Percentiles rank a stretch among this genome's conserved stretches.
Conservation (phyloP, 2,797 vertebrate genomes). For the Harpagifer antarcticus region DNA sequence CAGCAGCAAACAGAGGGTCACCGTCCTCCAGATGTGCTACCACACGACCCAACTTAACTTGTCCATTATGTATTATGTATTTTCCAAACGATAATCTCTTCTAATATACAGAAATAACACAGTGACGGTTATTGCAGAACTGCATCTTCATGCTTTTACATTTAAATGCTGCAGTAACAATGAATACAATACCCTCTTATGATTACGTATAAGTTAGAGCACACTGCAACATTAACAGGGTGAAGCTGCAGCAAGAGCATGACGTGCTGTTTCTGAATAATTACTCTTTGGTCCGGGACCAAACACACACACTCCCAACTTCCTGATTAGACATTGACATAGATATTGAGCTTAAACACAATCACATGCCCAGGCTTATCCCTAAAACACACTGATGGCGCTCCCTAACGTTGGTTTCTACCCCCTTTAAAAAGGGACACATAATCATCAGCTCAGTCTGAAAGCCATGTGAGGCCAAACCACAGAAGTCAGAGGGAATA, state of each 20-base stretch:
- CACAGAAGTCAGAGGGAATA: slow-evolving; percentile 28
- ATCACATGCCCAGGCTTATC: neutral
- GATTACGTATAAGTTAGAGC: slow-evolving; percentile 1
- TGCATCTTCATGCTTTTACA: neutral
- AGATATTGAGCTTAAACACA: neutral
- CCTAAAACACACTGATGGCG: slow-evolving; percentile 3
- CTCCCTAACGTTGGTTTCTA: neutral
- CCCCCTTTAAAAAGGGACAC: neutral
- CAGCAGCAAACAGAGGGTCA: slow-evolving; percentile 26
- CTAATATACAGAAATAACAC: neutral
- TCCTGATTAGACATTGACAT: neutral
- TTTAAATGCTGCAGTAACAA: slow-evolving; percentile 4
- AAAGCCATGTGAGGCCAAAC: slow-evolving; percentile 25
- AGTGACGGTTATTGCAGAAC: neutral
- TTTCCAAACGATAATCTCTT: neutral
- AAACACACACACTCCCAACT: neutral
- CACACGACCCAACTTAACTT: neutral
- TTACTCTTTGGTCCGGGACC: neutral
- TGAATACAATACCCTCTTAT: neutral
- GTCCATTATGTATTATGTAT: neutral
- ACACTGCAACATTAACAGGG: slow-evolving; percentile 3
- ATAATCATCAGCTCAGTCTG: slow-evolving; percentile 3
- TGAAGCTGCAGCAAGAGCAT: neutral
- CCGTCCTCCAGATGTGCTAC: slow-evolving; percentile 2
- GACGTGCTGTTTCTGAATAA: slow-evolving; percentile 9